Evolutionary conservation across 2,113 vertebrate genomes (phyloP).

Genomic region (Halichoerus grypus): DNA sequence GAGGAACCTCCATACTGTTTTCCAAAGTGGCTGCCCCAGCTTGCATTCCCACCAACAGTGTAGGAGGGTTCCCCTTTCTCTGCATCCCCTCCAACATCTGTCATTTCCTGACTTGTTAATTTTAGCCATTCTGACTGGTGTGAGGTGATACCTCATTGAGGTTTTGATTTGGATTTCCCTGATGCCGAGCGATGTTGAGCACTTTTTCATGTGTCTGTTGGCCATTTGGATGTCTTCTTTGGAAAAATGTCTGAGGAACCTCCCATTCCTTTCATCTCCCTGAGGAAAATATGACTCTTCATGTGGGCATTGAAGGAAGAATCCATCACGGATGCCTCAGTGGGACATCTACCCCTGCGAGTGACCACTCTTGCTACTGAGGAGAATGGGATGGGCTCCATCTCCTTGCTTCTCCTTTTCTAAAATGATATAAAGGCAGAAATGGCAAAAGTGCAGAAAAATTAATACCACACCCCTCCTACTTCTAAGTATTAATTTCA

Average conservation of each 20-base stretch:
- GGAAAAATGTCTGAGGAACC: neutral
- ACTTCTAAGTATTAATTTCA: neutral
- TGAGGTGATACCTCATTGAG: too few relatives aligned
- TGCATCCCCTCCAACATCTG: too few relatives aligned
- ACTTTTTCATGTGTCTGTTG: too few relatives aligned
- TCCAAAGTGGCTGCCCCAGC: too few relatives aligned
- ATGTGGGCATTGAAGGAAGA: neutral
- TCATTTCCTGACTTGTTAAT: too few relatives aligned
- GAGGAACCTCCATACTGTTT: too few relatives aligned
- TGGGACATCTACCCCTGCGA: neutral
- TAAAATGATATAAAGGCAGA: neutral
- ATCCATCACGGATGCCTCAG: neutral
- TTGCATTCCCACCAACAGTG: too few relatives aligned
- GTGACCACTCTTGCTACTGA: neutral
- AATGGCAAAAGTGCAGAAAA: neutral
- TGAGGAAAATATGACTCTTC: conserved; percentile 27
- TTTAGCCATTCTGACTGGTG: too few relatives aligned
- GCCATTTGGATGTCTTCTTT: too few relatives aligned
- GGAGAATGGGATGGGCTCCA: neutral
- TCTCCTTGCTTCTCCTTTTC: neutral
- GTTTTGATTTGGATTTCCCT: too few relatives aligned
- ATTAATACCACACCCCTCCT: neutral
- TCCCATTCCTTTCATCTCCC: neutral
- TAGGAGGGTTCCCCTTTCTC: too few relatives aligned
- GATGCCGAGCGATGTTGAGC: too few relatives aligned